A percentile compares a stretch with the other conserved stretches of the same genome.
These are phyloP conservation scores for Ivindomyrus marchei DNA, from an alignment of 2,113 vertebrate genomes.

Conservation along the genomic window DNA sequence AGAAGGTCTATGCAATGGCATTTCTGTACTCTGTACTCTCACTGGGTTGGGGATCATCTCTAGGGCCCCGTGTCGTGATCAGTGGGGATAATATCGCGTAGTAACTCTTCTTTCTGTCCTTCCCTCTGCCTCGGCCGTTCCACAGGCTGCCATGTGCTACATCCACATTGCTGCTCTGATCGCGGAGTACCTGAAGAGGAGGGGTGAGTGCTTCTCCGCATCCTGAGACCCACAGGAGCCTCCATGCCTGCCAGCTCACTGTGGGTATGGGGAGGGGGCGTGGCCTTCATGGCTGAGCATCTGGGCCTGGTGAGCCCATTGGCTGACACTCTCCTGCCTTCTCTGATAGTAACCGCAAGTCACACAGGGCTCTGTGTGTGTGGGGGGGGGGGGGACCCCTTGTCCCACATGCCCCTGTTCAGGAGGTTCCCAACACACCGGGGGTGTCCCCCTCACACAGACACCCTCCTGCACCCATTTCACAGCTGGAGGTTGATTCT, in stretches of 20 bases:
- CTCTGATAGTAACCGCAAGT: neutral
- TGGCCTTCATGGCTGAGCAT: conserved; percentile 13
- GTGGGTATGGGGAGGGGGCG: neutral
- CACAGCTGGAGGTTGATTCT: neutral
- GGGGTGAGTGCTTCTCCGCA: conserved; percentile 66
- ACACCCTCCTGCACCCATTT: neutral
- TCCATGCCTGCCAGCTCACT: neutral
- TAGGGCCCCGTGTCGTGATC: neutral
- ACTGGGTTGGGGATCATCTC: neutral
- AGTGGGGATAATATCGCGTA: neutral
- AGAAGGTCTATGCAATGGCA: neutral
- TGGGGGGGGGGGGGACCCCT: neutral
- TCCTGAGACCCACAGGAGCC: neutral
- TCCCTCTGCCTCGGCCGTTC: neutral
- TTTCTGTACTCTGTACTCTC: neutral
- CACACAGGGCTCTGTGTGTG: neutral
- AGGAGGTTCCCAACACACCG: neutral
- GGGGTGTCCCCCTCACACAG: neutral
- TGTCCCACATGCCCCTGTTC: neutral
- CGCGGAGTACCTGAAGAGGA: conserved; percentile 92
- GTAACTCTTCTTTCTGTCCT: neutral
- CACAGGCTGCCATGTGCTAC: conserved; percentile 95
- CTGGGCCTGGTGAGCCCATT: neutral
- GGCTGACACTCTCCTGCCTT: neutral
- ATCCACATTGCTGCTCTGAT: conserved; percentile 96